phyloP scores from a whole-genome alignment of 2,888 invertebrate species.

The Allacma fusca region DNA sequence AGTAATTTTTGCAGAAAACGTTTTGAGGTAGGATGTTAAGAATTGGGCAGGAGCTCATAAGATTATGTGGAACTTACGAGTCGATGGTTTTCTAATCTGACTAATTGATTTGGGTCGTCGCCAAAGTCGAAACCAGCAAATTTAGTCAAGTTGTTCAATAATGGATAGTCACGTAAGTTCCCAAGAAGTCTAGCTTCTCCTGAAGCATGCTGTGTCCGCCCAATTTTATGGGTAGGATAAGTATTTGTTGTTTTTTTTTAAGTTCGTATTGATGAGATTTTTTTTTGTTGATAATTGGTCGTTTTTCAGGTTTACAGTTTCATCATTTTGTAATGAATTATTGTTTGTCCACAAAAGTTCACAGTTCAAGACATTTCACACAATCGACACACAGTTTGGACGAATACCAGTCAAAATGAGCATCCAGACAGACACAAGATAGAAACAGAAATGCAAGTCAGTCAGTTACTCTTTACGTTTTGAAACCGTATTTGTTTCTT shows the following conservation, averaged over 20 bases:
- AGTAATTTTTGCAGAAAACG: no score
- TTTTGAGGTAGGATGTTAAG: no score
- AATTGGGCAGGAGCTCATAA: not conserved
- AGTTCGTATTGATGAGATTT: constrained; percentile 4
- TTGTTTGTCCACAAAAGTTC: not conserved
- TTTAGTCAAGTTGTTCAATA: constrained; percentile 58
- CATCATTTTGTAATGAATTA: not conserved
- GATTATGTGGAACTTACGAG: constrained; percentile 56
- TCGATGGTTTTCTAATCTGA: constrained; percentile 58
- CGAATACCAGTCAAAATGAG: constrained; percentile 37
- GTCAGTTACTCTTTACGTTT: not conserved
- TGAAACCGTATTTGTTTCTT: no score
- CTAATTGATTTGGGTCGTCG: constrained; percentile 59
- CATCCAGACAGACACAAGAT: constrained; percentile 36
- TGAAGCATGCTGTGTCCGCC: constrained; percentile 28
- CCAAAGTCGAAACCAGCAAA: constrained; percentile 61
- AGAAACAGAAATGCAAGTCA: constrained; percentile 36
- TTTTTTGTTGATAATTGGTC: no score
- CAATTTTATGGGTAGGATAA: no score
- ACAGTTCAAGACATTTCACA: constrained; percentile 1
- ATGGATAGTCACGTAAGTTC: constrained; percentile 52
- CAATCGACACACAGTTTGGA: constrained; percentile 33
- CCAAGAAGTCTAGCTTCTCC: constrained; percentile 58
- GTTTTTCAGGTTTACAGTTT: no score
- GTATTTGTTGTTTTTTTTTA: no score